Evolutionary conservation across 2,113 vertebrate genomes (phyloP).

Genomic region (Petaurus breviceps): DNA sequence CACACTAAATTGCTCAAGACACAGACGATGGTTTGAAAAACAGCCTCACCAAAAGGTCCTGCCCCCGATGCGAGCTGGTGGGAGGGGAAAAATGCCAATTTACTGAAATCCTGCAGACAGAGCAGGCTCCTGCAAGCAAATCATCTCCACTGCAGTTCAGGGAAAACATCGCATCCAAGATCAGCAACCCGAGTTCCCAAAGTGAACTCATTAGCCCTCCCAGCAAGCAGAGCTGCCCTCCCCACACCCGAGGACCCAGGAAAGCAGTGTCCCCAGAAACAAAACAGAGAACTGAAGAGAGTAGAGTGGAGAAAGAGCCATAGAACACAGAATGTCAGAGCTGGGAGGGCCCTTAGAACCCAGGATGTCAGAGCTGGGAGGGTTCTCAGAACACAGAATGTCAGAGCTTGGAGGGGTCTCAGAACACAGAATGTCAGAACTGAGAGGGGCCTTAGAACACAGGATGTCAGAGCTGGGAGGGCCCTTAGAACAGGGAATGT

Average conservation of each 20-base stretch:
- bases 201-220: neutral
- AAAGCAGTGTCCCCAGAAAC: neutral
- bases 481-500: too few relatives aligned
- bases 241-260: neutral
- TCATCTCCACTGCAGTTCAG: neutral
- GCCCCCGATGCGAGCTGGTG: neutral
- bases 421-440: neutral
- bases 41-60: neutral
- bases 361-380: neutral
- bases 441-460: neutral
- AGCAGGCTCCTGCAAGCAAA: neutral
- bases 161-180: neutral
- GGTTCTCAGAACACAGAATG: neutral
- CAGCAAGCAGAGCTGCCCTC: accelerated
- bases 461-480: neutral
- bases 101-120: neutral
- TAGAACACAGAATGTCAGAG: neutral
- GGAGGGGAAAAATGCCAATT: neutral
- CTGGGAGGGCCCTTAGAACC: neutral
- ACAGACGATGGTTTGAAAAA: constrained; percentile 14
- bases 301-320: neutral
- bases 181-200: neutral
- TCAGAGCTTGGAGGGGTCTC: too few relatives aligned
- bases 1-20: neutral
- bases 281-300: neutral